phyloP scores from a whole-genome alignment of 2,888 invertebrate genomes.

The Spatulosminthurus flaviceps region DNA sequence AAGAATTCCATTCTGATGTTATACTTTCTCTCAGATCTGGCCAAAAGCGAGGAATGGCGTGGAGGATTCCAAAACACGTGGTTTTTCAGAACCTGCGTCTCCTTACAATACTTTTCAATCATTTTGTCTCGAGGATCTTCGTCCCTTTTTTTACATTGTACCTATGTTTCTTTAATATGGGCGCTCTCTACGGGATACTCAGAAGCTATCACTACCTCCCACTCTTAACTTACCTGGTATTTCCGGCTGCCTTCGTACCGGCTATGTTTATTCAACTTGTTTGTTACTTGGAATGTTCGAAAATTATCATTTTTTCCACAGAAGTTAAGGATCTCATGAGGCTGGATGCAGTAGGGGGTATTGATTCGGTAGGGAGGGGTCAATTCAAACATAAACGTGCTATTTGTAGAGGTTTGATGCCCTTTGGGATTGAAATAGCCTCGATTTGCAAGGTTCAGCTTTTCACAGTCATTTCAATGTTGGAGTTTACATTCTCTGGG shows the following conservation, averaged over 20 bases:
- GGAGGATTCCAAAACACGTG: background rate
- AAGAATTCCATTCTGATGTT: background rate
- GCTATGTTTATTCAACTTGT: constrained; percentile 15
- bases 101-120: constrained; percentile 1
- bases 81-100: background rate
- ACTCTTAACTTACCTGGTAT: background rate
- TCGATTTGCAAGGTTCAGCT: constrained; percentile 7
- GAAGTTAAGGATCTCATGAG: background rate
- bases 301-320: constrained; percentile 5
- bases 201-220: background rate
- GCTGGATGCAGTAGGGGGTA: background rate
- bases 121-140: constrained; percentile 7
- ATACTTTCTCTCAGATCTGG: no score
- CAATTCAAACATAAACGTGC: background rate
- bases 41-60: no score
- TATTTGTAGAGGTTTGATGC: background rate
- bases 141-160: constrained; percentile 14
- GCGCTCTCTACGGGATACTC: background rate
- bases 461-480: background rate
- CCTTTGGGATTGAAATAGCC: constrained; percentile 20
- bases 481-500: constrained; percentile 19
- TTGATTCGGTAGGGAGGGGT: no score
- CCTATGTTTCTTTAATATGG: constrained; percentile 18
- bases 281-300: background rate
- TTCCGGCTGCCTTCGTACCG: background rate